phyloP scores from a whole-genome alignment of 1,140 invertebrate genomes.

The Augochlora pura region DNA sequence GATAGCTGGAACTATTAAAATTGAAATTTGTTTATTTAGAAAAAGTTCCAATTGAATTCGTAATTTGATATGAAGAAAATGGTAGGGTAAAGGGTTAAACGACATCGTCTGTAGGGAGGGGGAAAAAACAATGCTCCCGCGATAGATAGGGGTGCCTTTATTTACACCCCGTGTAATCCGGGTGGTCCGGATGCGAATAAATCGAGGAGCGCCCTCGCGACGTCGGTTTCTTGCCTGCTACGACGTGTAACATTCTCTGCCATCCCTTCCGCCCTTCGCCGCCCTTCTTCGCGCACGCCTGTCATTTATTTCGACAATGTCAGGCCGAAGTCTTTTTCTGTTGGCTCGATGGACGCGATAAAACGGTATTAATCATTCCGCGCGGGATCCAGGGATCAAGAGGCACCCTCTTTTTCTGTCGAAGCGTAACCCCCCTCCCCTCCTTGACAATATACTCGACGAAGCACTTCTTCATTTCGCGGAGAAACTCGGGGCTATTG shows the following conservation, averaged over 20 bases:
- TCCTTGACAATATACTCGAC: no score
- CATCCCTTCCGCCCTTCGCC: no score
- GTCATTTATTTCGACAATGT: not conserved
- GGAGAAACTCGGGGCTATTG: no score
- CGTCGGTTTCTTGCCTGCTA: not conserved
- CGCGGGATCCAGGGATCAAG: not conserved
- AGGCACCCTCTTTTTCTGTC: no score
- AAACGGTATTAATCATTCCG: not conserved
- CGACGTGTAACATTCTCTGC: not conserved
- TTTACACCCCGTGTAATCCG: slow-evolving; percentile 23
- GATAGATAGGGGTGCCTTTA: slow-evolving; percentile 40
- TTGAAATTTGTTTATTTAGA: no score
- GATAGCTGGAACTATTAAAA: no score
- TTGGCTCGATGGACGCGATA: not conserved
- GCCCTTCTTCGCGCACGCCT: no score
- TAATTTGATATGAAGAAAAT: no score
- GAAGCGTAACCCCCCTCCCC: no score
- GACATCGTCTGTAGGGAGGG: not conserved
- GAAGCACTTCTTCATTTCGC: no score
- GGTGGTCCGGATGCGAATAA: slow-evolving; percentile 33
- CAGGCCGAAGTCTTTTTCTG: not conserved
- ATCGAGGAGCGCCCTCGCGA: slow-evolving; percentile 2
- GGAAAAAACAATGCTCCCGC: slow-evolving; percentile 9
- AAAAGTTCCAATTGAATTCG: no score
- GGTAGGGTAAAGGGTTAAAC: no score